Evolutionary conservation across 2,888 invertebrate species (phyloP).

Genomic region (Opisthograptis luteolata): DNA sequence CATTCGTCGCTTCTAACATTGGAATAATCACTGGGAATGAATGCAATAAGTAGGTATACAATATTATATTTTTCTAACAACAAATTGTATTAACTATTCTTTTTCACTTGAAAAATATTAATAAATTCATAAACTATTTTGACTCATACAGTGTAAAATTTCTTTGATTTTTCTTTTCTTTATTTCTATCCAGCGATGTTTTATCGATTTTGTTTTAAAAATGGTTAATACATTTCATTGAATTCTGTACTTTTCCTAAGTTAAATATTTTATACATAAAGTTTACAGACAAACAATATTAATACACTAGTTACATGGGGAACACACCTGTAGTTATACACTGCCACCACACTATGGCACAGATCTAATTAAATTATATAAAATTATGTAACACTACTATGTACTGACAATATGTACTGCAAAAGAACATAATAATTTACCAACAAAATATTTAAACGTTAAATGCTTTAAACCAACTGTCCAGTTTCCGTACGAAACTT

Average conservation of each 20-base stretch:
- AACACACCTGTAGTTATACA: slow-evolving; percentile 66
- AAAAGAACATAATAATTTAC: slow-evolving; percentile 43
- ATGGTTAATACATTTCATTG: slow-evolving; percentile 35
- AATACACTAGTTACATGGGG: slow-evolving; percentile 68
- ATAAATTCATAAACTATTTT: background rate
- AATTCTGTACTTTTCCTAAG: slow-evolving; percentile 51
- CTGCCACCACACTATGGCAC: slow-evolving; percentile 81
- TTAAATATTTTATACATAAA: slow-evolving; percentile 65
- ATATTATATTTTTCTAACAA: slow-evolving; percentile 3
- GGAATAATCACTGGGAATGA: slow-evolving; percentile 39
- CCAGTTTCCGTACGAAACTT: slow-evolving; percentile 24
- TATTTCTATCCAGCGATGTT: background rate
- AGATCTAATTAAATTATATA: slow-evolving; percentile 71
- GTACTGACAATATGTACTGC: slow-evolving; percentile 52
- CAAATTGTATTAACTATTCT: slow-evolving; percentile 11
- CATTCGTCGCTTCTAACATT: slow-evolving; percentile 31
- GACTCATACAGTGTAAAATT: too few relatives aligned
- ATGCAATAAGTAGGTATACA: slow-evolving; percentile 11
- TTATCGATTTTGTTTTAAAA: slow-evolving; percentile 29
- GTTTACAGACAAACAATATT: slow-evolving; percentile 75
- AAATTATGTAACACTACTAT: slow-evolving; percentile 45
- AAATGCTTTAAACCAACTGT: slow-evolving; percentile 28
- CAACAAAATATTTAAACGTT: slow-evolving; percentile 25
- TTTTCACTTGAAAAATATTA: slow-evolving; percentile 1
- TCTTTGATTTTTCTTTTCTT: too few relatives aligned